phyloP scores from a whole-genome alignment of 2,797 vertebrate genomes.

The Sebastes miniatus region DNA sequence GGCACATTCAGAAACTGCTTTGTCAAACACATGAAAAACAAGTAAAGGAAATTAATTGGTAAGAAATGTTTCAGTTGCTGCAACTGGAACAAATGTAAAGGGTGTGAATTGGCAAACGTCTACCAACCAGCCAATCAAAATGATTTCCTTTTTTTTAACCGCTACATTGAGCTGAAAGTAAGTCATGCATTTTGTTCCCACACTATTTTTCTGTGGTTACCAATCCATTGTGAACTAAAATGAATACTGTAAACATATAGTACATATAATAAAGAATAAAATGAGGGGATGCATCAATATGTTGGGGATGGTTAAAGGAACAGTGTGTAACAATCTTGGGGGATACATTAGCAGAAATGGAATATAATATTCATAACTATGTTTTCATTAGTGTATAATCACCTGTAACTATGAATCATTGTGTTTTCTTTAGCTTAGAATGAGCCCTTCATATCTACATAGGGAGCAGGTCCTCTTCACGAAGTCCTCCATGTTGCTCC shows the following conservation, averaged over 20 bases:
- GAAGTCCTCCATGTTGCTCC: no score
- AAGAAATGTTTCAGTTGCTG: not conserved
- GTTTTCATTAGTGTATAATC: no score
- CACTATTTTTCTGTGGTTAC: not conserved
- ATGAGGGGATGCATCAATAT: not conserved
- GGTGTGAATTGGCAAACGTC: not conserved
- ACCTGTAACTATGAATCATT: no score
- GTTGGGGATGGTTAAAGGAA: no score
- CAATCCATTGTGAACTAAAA: not conserved
- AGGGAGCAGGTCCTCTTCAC: no score
- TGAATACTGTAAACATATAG: not conserved
- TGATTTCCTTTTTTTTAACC: not conserved
- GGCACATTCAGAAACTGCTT: conserved; percentile 18
- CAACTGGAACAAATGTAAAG: not conserved
- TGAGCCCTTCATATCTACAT: no score
- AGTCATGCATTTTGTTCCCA: not conserved
- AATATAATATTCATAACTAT: no score
- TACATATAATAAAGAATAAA: not conserved
- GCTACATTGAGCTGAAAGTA: not conserved
- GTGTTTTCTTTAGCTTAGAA: no score
- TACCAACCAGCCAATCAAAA: not conserved
- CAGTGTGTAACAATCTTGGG: no score
- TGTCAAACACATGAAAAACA: conserved; percentile 5
- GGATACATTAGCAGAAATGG: no score
- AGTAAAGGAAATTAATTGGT: not conserved